A percentile compares a stretch with the other conserved stretches of the same genome.
phyloP scores from a whole-genome alignment of 64 coral and sea anemone genomes.

The Porites lutea region DNA sequence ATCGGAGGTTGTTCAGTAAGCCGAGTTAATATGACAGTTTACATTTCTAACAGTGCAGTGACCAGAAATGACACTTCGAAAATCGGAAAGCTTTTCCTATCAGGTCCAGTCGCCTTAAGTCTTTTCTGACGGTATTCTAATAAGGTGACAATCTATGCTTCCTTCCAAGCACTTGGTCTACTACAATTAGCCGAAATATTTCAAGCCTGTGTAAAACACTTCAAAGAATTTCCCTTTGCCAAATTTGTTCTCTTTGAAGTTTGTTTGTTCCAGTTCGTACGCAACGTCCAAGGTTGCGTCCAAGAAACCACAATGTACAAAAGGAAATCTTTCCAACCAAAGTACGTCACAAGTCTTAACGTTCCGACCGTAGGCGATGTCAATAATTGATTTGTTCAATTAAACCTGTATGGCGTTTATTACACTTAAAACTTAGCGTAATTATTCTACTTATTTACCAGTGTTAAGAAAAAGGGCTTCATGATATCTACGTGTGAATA shows the following conservation, averaged over 20 bases:
- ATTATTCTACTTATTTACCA: not conserved
- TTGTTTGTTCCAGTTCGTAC: not conserved
- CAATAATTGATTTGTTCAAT: not conserved
- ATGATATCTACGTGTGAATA: too few species aligned
- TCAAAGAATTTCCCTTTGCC: conserved; percentile 41
- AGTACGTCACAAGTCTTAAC: conserved; percentile 23
- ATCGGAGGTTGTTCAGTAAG: not conserved
- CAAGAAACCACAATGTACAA: not conserved
- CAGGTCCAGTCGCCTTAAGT: not conserved
- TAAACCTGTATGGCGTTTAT: conserved; percentile 21
- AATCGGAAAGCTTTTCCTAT: conserved; percentile 4
- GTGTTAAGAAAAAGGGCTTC: too few species aligned
- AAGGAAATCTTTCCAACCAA: conserved; percentile 2
- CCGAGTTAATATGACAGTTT: conserved; percentile 14
- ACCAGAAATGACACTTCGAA: not conserved
- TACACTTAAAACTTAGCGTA: not conserved
- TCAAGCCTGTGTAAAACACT: conserved; percentile 20
- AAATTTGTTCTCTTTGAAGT: not conserved
- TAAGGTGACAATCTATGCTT: conserved; percentile 50
- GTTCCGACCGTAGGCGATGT: not conserved
- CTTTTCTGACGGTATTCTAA: conserved; percentile 38
- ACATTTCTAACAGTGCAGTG: conserved; percentile 23
- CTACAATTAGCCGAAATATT: conserved; percentile 8
- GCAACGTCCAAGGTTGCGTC: too few species aligned
- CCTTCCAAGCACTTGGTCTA: conserved; percentile 20